A percentile compares a stretch with the other conserved stretches of the same genome.
Evolutionary conservation across 2,888 invertebrate species (phyloP).

Genomic region (Hypercompe scribonia): DNA sequence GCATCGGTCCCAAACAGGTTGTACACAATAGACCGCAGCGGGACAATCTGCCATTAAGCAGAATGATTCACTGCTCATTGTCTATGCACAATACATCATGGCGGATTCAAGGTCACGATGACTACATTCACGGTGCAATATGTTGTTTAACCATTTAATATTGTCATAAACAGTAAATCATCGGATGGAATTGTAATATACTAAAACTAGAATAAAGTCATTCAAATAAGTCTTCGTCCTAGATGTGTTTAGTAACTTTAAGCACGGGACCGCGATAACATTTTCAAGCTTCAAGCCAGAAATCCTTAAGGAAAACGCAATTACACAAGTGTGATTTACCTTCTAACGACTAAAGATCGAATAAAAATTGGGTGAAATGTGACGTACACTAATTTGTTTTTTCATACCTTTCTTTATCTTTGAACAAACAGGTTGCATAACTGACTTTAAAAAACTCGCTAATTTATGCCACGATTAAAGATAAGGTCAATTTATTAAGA

Average conservation of each 20-base stretch:
- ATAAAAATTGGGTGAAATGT: not conserved
- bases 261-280: no score
- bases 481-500: slow-evolving; percentile 32
- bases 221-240: not conserved
- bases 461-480: slow-evolving; percentile 27
- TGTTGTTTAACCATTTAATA: slow-evolving; percentile 31
- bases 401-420: not conserved
- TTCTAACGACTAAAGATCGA: no score
- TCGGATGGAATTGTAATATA: not conserved
- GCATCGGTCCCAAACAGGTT: slow-evolving; percentile 33
- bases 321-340: no score
- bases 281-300: no score
- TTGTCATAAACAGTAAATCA: slow-evolving; percentile 27
- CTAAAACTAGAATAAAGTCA: not conserved
- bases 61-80: slow-evolving; percentile 57
- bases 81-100: slow-evolving; percentile 49
- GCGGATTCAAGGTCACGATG: slow-evolving; percentile 47
- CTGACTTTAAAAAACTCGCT: slow-evolving; percentile 3
- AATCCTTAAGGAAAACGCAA: no score
- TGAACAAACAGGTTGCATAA: not conserved
- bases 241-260: not conserved
- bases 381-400: not conserved
- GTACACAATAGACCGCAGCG: slow-evolving; percentile 44
- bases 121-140: slow-evolving; percentile 34
- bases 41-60: slow-evolving; percentile 51